Evolutionary conservation across 2,797 vertebrate species (phyloP).

Genomic region (Cygnus olor): DNA sequence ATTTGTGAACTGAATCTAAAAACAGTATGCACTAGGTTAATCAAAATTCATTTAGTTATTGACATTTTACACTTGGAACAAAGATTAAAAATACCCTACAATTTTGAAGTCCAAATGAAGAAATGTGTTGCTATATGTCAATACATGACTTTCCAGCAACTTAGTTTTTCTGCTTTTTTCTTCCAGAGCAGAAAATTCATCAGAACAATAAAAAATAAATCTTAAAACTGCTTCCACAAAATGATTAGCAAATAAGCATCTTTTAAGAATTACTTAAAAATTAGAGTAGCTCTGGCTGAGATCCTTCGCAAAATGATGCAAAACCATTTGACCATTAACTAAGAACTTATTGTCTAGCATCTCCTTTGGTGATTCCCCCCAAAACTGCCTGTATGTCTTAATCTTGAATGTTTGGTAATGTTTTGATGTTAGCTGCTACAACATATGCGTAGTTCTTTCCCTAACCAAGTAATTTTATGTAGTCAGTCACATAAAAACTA

Average conservation of each 20-base stretch:
- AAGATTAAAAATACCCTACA: background rate
- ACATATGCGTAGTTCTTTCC: background rate
- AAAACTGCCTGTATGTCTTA: background rate
- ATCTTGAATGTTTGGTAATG: background rate
- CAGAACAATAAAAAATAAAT: background rate
- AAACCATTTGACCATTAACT: background rate
- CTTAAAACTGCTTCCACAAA: fast-evolving
- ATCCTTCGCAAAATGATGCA: background rate
- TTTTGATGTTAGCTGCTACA: background rate
- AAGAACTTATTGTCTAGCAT: background rate
- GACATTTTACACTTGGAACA: background rate
- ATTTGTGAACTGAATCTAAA: constrained; percentile 3
- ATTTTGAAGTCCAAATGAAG: background rate
- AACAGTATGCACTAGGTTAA: background rate
- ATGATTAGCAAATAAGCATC: background rate
- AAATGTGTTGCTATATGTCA: background rate
- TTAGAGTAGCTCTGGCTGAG: background rate
- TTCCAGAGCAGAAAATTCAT: background rate
- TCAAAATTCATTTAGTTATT: background rate
- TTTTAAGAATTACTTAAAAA: constrained; percentile 30
- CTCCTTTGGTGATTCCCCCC: background rate
- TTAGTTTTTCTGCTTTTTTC: background rate
- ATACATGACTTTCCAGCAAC: background rate
- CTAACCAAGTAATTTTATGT: background rate
- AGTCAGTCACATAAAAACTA: background rate